Percentiles rank a stretch among this genome's conserved stretches.
Evolutionary conservation across 2,797 vertebrate species (phyloP).

Genomic region (Molossus alvarezi): DNA sequence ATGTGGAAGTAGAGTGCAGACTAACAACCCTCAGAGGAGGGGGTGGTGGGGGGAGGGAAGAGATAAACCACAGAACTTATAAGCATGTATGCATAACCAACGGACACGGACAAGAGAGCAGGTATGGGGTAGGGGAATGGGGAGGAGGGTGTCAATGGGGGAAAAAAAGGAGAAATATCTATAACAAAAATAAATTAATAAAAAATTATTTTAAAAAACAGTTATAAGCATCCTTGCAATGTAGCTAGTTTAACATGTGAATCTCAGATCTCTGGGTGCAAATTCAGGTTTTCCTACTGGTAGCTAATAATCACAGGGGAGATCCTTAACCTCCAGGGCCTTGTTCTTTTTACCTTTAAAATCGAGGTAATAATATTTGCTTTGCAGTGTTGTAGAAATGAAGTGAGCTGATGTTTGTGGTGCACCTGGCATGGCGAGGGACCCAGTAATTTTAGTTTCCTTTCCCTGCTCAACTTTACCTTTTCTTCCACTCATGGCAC

Average conservation of each 20-base stretch:
- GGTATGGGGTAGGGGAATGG: too few species aligned
- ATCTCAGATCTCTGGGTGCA: neutral
- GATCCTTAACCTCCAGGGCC: neutral
- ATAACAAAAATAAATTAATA: too few species aligned
- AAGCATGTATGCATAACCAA: too few species aligned
- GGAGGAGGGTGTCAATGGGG: too few species aligned
- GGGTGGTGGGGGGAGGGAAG: too few species aligned
- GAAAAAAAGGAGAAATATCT: too few species aligned
- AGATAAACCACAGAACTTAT: too few species aligned
- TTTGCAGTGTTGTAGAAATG: neutral
- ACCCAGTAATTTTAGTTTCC: neutral
- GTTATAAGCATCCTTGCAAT: neutral
- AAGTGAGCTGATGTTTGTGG: neutral
- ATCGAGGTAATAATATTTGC: neutral
- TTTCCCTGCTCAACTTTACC: neutral
- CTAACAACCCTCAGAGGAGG: too few species aligned
- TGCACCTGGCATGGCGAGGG: neutral
- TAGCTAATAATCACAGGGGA: neutral
- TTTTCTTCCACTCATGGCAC: neutral
- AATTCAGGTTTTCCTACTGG: neutral
- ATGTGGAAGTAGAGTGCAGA: too few species aligned
- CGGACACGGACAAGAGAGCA: too few species aligned
- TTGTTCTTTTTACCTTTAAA: constrained; percentile 13
- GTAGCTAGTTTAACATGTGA: neutral
- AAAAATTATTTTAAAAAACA: neutral